phyloP scores from a whole-genome alignment of 2,797 vertebrate genomes.

The Tragopan temminckii region DNA sequence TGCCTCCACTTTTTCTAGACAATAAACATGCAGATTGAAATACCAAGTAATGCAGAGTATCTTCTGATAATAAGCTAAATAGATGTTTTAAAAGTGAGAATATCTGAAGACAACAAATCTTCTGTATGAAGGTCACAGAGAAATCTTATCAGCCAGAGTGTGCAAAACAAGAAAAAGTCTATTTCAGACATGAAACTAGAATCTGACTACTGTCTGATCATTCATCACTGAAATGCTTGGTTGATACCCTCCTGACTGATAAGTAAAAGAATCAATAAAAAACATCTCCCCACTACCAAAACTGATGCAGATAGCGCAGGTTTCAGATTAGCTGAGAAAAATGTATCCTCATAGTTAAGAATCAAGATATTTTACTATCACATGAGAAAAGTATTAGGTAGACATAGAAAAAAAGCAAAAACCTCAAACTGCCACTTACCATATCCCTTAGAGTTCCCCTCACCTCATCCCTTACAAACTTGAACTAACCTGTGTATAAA shows the following conservation, averaged over 20 bases:
- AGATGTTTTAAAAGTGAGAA: not conserved
- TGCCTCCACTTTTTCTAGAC: not conserved
- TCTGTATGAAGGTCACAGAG: not conserved
- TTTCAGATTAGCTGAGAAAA: not conserved
- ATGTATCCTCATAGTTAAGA: not conserved
- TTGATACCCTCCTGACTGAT: not conserved
- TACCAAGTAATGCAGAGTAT: not conserved
- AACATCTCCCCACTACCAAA: not conserved
- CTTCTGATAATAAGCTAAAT: not conserved
- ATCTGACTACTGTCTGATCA: not conserved
- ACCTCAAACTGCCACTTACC: not conserved
- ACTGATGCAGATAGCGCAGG: not conserved
- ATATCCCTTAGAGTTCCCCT: not conserved
- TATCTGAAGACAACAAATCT: not conserved
- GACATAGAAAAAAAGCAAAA: not conserved
- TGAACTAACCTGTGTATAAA: not conserved
- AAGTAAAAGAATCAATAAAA: not conserved
- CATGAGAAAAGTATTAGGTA: not conserved
- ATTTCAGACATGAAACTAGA: not conserved
- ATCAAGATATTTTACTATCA: not conserved
- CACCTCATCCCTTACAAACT: not conserved
- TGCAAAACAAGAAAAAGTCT: not conserved
- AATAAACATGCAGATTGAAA: not conserved
- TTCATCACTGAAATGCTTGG: not conserved
- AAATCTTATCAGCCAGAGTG: not conserved